These are phyloP conservation scores for Anastrepha ludens DNA, from an alignment of 1,140 invertebrate genomes.

Conservation along the genomic window DNA sequence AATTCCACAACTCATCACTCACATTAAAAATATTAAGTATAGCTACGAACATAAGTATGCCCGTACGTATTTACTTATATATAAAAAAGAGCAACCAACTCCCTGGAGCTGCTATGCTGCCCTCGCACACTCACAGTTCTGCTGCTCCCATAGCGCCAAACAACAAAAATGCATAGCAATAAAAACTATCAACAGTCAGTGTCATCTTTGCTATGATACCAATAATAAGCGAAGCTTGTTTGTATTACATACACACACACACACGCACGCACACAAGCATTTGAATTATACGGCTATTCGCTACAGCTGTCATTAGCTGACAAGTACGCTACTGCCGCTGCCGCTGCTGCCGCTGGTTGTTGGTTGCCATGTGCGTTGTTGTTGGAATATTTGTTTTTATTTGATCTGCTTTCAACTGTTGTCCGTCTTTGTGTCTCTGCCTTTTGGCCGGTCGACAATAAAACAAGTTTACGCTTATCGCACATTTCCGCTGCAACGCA, in stretches of 20 bases:
- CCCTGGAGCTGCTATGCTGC: neutral
- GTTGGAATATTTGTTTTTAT: conserved; percentile 2
- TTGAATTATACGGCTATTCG: neutral
- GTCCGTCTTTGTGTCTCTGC: neutral
- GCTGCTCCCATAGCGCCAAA: neutral
- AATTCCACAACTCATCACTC: neutral
- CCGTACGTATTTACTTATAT: too few species aligned
- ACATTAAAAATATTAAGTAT: conserved; percentile 28
- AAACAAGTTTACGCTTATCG: conserved; percentile 52
- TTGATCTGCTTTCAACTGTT: conserved; percentile 28
- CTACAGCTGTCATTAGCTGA: conserved; percentile 28
- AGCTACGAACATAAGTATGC: neutral
- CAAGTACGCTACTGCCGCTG: conserved; percentile 37
- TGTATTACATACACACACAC: neutral
- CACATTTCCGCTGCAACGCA: conserved; percentile 44
- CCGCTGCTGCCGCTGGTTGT: neutral
- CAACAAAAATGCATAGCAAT: neutral
- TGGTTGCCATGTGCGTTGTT: neutral
- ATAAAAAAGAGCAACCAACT: neutral
- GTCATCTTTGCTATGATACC: conserved; percentile 44
- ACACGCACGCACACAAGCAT: neutral
- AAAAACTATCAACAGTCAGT: conserved; percentile 49
- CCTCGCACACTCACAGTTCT: neutral
- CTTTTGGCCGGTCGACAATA: neutral
- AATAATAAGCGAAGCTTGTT: neutral